phyloP scores from a whole-genome alignment of 2,113 vertebrate genomes.

The Mixornis gularis region DNA sequence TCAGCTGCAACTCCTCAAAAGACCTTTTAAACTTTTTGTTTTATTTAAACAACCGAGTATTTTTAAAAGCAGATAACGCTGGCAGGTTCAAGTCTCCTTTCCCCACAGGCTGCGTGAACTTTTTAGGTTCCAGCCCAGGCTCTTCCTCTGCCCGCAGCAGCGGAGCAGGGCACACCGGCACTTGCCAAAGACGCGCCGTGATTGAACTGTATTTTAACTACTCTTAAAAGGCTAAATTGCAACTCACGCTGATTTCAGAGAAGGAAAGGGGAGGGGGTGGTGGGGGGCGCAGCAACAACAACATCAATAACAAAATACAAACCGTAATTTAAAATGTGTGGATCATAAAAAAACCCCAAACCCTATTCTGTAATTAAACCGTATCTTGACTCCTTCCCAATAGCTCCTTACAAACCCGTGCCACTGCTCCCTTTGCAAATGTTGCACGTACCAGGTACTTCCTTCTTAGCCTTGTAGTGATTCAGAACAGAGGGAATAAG shows the following conservation, averaged over 20 bases:
- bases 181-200: not conserved
- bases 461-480: slow-evolving; percentile 24
- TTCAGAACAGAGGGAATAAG: slow-evolving; percentile 58
- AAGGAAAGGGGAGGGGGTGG: fast-evolving
- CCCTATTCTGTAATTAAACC: slow-evolving; percentile 36
- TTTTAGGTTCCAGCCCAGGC: not conserved
- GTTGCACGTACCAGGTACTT: slow-evolving; percentile 50
- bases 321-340: not conserved
- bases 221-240: not conserved
- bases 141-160: not conserved
- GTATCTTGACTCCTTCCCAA: not conserved
- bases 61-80: not conserved
- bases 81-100: not conserved
- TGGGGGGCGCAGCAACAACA: fast-evolving
- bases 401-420: not conserved
- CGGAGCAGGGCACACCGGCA: not conserved
- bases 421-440: slow-evolving; percentile 23
- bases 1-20: not conserved
- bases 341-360: not conserved
- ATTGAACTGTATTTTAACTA: not conserved
- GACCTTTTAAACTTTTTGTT: slow-evolving; percentile 13
- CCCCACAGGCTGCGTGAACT: not conserved
- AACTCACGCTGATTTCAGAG: not conserved
- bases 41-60: not conserved
- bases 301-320: not conserved